Conservation (phyloP, 2,797 vertebrate genomes). For the Phalloptychus januarius region DNA sequence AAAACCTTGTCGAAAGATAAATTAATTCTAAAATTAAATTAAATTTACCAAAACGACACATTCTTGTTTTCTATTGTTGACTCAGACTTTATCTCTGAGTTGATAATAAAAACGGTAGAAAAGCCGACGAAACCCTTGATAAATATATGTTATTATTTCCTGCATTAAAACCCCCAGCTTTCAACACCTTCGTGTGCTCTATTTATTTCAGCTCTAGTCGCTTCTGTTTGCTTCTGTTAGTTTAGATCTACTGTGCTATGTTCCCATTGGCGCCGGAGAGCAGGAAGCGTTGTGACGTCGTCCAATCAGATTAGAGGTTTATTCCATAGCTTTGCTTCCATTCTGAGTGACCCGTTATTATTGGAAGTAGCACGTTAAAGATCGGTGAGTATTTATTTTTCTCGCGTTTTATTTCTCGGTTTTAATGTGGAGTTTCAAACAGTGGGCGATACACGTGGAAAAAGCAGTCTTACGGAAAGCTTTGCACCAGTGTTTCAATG, state of each 20-base stretch:
- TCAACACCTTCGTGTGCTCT: background rate
- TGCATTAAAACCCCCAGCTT: background rate
- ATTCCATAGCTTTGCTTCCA: constrained; percentile 53
- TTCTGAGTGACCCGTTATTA: constrained; percentile 65
- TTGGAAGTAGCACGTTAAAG: constrained; percentile 51
- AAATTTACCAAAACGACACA: no score
- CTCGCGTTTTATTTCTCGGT: rapidly evolving
- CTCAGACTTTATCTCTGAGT: no score
- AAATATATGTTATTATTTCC: background rate
- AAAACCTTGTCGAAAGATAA: background rate
- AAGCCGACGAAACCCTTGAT: background rate
- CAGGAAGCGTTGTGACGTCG: constrained; percentile 57
- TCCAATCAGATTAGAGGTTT: constrained; percentile 69
- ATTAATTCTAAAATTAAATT: no score
- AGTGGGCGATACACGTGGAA: rapidly evolving
- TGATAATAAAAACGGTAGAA: background rate
- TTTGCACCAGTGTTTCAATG: constrained; percentile 6
- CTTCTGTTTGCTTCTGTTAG: background rate
- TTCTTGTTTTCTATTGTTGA: background rate
- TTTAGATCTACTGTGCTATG: constrained; percentile 9
- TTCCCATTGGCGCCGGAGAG: constrained; percentile 51
- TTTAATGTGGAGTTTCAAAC: background rate
- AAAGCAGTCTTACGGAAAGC: background rate
- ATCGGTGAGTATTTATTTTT: constrained; percentile 63
- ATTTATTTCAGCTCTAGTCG: constrained; percentile 1